Conservation (phyloP, 2,888 invertebrate genomes). For the Osedax frankpressi region DNA sequence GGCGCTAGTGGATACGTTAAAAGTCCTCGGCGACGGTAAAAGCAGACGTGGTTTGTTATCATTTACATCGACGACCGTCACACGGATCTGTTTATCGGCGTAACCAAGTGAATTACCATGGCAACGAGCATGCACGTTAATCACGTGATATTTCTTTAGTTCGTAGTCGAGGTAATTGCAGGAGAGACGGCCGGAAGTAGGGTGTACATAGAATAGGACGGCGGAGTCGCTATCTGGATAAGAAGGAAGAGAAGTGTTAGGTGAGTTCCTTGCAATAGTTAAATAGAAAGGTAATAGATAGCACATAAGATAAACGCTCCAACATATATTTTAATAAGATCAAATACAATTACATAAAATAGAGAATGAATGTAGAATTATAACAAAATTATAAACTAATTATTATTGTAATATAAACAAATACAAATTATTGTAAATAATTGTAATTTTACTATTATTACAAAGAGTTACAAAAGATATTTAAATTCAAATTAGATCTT, state of each 20-base stretch:
- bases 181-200: not conserved
- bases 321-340: too few relatives aligned
- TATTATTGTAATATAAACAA: too few relatives aligned
- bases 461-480: too few relatives aligned
- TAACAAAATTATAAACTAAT: too few relatives aligned
- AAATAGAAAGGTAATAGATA: too few relatives aligned
- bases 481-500: too few relatives aligned
- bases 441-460: too few relatives aligned
- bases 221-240: not conserved
- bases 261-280: too few relatives aligned
- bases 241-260: not conserved
- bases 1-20: not conserved
- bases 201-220: not conserved
- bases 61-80: not conserved
- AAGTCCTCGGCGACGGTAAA: not conserved
- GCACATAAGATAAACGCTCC: too few relatives aligned
- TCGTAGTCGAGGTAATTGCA: not conserved
- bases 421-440: too few relatives aligned
- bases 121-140: not conserved
- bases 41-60: not conserved
- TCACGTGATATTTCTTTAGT: not conserved
- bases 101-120: not conserved
- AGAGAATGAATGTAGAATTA: too few relatives aligned
- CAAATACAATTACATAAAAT: too few relatives aligned
- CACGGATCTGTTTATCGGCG: not conserved